Conservation (phyloP, 2,113 vertebrate species). For the Recurvirostra avosetta region DNA sequence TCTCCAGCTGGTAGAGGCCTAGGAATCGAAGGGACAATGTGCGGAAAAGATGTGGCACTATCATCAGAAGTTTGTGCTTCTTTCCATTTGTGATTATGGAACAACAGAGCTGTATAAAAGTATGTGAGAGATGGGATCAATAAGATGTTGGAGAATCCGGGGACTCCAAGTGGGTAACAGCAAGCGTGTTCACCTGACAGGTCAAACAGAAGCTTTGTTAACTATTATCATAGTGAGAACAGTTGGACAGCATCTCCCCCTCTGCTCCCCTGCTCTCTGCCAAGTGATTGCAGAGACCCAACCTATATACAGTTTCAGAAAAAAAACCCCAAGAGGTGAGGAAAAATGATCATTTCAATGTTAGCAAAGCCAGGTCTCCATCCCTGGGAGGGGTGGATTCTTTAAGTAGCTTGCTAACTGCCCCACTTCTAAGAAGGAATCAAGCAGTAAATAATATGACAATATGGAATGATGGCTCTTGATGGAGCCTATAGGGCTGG, state of each 20-base stretch:
- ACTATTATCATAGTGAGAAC: not conserved
- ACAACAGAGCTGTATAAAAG: not conserved
- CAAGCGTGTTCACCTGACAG: not conserved
- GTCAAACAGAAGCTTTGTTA: not conserved
- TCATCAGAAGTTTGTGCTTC: not conserved
- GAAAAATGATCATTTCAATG: not conserved
- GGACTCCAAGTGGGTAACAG: not conserved
- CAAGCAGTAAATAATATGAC: not conserved
- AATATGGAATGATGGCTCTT: not conserved
- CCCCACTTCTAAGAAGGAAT: not conserved
- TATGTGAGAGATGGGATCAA: not conserved
- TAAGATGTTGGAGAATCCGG: not conserved
- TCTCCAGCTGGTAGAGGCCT: not conserved
- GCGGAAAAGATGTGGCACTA: not conserved
- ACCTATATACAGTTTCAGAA: rapidly evolving
- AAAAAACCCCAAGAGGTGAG: not conserved
- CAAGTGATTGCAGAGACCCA: not conserved
- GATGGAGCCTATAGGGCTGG: not conserved
- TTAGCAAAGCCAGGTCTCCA: not conserved
- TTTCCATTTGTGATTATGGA: not conserved
- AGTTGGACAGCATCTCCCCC: not conserved
- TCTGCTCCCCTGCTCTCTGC: not conserved
- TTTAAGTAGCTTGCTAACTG: not conserved
- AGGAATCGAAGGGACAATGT: not conserved
- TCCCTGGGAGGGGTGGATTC: not conserved